Conservation (phyloP, 1,140 invertebrate genomes). For the Temnothorax curvispinosus region DNA sequence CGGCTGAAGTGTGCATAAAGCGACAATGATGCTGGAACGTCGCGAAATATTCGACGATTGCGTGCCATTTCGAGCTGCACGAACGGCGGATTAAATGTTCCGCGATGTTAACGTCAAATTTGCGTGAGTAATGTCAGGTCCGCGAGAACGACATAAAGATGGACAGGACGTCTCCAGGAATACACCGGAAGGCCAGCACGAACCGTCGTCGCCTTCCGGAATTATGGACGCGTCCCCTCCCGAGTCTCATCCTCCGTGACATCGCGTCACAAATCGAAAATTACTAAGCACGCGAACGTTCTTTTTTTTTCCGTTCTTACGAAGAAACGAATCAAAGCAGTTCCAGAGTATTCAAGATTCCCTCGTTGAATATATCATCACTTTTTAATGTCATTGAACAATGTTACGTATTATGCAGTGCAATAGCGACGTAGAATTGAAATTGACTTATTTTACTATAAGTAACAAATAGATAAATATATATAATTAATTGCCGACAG, state of each 20-base stretch:
- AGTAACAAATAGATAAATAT: background rate
- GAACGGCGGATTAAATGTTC: slow-evolving; percentile 82
- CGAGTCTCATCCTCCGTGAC: slow-evolving; percentile 42
- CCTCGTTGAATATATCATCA: background rate
- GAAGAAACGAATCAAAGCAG: background rate
- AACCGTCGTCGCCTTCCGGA: slow-evolving; percentile 72
- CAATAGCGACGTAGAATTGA: background rate
- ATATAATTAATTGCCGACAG: background rate
- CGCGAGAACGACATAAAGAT: slow-evolving; percentile 51
- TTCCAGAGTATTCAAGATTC: background rate
- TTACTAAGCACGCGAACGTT: slow-evolving; percentile 59
- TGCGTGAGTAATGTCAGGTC: slow-evolving; percentile 73
- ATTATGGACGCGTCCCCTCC: slow-evolving; percentile 70
- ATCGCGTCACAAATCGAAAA: slow-evolving; percentile 46
- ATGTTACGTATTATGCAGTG: background rate
- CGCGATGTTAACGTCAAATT: slow-evolving; percentile 84
- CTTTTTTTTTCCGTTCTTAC: background rate
- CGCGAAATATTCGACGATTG: slow-evolving; percentile 73
- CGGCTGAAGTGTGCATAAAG: slow-evolving; percentile 6
- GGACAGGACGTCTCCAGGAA: slow-evolving; percentile 73
- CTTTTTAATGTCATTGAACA: background rate
- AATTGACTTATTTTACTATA: background rate
- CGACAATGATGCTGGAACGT: slow-evolving; percentile 53
- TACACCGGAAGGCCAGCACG: slow-evolving; percentile 71
- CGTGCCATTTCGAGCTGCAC: slow-evolving; percentile 80